These are phyloP conservation scores for Nymphalis io DNA, from an alignment of 1,140 invertebrate species.

Conservation along the genomic window DNA sequence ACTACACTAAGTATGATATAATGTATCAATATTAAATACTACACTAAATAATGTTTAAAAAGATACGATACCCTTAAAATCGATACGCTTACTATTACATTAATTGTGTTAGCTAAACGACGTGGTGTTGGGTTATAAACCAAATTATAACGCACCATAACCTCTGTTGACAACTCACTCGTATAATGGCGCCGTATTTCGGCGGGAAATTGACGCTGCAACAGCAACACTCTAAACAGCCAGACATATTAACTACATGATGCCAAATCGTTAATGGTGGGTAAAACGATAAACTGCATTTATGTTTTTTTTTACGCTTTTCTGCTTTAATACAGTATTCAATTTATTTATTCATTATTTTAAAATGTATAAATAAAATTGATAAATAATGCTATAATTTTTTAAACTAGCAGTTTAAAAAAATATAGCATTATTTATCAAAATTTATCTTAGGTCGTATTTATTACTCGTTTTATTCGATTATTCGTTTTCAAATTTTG, in stretches of 20 bases:
- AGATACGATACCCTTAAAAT: conserved; percentile 9
- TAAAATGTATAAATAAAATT: background rate
- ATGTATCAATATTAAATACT: too few relatives aligned
- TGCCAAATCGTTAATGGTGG: conserved; percentile 44
- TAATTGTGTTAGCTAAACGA: conserved; percentile 61
- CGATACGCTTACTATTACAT: conserved; percentile 36
- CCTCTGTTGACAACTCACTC: conserved; percentile 71
- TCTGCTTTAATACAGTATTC: background rate
- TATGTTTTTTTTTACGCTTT: background rate
- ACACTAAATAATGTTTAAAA: background rate
- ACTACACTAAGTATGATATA: too few relatives aligned
- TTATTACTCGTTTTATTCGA: too few relatives aligned
- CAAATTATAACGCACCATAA: conserved; percentile 78
- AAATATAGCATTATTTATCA: too few relatives aligned
- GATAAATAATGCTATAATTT: too few relatives aligned
- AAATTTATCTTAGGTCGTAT: too few relatives aligned
- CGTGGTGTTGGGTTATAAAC: conserved; percentile 73
- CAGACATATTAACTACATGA: conserved; percentile 47
- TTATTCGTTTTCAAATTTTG: too few relatives aligned
- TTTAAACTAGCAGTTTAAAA: too few relatives aligned
- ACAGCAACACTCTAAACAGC: conserved; percentile 51
- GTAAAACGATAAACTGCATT: conserved; percentile 43
- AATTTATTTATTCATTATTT: background rate
- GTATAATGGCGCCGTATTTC: conserved; percentile 75
- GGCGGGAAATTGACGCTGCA: conserved; percentile 56